Evolutionary conservation across 2,888 invertebrate genomes (phyloP).

Genomic region (Hoplodrina blanda): DNA sequence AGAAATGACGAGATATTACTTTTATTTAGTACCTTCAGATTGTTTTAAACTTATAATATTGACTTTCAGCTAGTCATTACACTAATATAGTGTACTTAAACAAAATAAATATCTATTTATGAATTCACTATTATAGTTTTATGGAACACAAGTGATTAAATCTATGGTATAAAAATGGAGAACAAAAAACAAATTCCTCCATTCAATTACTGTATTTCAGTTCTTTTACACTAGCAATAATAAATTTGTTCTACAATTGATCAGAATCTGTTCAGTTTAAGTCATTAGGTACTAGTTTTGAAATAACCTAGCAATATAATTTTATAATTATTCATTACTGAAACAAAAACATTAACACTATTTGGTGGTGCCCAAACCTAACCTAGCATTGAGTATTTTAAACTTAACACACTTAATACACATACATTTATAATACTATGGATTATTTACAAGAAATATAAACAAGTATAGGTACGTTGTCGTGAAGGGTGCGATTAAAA

Average conservation of each 20-base stretch:
- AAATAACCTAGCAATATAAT: conserved; percentile 41
- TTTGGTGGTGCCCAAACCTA: conserved; percentile 78
- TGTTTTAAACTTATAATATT: conserved; percentile 72
- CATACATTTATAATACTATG: conserved; percentile 75
- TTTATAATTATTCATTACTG: conserved; percentile 47
- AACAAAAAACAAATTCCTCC: conserved; percentile 15
- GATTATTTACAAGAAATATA: conserved; percentile 80
- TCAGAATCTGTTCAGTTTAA: conserved; percentile 45
- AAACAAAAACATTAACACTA: conserved; percentile 65
- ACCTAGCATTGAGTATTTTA: conserved; percentile 85
- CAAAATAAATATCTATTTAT: conserved; percentile 75
- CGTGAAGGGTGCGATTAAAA: conserved; percentile 59
- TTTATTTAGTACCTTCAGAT: conserved; percentile 80
- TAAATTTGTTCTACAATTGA: conserved; percentile 60
- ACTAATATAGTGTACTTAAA: conserved; percentile 89
- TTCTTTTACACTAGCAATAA: conserved; percentile 38
- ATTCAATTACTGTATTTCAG: conserved; percentile 41
- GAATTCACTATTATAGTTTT: conserved; percentile 45
- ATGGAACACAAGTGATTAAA: conserved; percentile 41
- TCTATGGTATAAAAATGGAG: conserved; percentile 23
- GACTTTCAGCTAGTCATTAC: conserved; percentile 79
- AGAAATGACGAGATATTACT: conserved; percentile 57
- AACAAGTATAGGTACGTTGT: conserved; percentile 73
- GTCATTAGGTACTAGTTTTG: conserved; percentile 47
- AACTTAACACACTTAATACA: conserved; percentile 77